Evolutionary conservation across 2,888 invertebrate genomes (phyloP), one percentile per base, ranked within the genome.

Genomic region (Erebia ligea): DNA sequence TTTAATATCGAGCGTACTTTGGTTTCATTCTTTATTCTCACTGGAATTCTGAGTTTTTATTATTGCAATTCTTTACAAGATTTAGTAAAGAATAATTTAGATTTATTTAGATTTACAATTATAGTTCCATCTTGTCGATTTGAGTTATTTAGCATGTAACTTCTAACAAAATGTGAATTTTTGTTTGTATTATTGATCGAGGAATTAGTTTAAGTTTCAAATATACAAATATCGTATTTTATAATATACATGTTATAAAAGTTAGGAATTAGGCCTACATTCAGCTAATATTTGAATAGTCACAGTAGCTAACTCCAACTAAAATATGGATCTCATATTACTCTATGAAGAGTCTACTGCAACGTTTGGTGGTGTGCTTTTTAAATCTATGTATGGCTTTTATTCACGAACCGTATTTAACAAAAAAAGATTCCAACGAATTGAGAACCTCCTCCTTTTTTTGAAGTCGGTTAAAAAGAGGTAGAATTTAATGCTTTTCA

Each of bases 321-420:
- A 50, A 48, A 6, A 17, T 19, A 17, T 17, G 10, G 5, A 10
- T 19, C 15, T 57, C 21, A 25, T 15, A 48, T 4, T 48, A 48
- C 15, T n/a, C 10, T n/a, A n/a, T 45, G 48, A 34, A 40, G 42
- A 57, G 15, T 19, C n/a, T 68, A 19, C 61, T 68, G 42, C n/a
- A n/a, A 66, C 15, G 42, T 58, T 64, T 57, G 3, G n/a, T 19
- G 34, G n/a, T 61, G 45, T 59, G n/a, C 50, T 61, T 58, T 59
- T 21, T 68, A 66, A 25, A 56, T 57, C 66, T 62, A 71, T 45
- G 11, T 69, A 72, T 72, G 70, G 72, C 67, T 59, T 68, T 63
- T 56, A 66, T 54, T 58, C 56, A 74, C 72, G 74, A 74, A 74
- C 72, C 21, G 17, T 67, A 25, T 58, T 57, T 25, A 67, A 67